These are phyloP conservation scores for Ceratotherium simum DNA, from an alignment of 2,113 vertebrate genomes.

Conservation along the genomic window DNA sequence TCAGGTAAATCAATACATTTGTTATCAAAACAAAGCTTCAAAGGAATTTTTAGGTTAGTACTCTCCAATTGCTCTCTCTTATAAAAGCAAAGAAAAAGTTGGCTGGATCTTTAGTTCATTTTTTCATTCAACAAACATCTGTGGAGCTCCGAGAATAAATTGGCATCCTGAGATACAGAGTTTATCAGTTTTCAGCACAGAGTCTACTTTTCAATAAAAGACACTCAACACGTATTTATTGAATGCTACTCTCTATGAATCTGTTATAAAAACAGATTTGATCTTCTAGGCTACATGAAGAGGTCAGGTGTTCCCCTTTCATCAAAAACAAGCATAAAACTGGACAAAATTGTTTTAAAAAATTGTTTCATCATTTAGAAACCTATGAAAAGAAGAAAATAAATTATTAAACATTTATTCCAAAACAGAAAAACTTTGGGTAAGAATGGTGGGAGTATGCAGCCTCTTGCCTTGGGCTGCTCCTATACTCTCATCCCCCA, in stretches of 20 bases:
- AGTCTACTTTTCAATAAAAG: not conserved
- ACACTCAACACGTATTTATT: not conserved
- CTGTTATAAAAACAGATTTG: not conserved
- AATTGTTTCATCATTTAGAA: not conserved
- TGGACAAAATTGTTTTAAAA: not conserved
- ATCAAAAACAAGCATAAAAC: not conserved
- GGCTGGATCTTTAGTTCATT: not conserved
- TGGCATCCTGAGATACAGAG: not conserved
- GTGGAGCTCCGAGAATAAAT: not conserved
- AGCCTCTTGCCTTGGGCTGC: not conserved
- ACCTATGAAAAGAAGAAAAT: slow-evolving; percentile 14
- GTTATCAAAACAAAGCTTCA: slow-evolving; percentile 47
- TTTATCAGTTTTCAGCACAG: not conserved
- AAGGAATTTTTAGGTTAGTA: not conserved
- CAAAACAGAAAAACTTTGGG: not conserved
- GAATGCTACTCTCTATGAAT: not conserved
- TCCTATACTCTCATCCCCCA: too few relatives aligned
- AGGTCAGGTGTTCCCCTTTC: not conserved
- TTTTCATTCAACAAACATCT: slow-evolving; percentile 46
- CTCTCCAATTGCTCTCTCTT: not conserved
- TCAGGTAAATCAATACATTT: slow-evolving; percentile 16
- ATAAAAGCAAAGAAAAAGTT: slow-evolving; percentile 16
- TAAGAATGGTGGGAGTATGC: not conserved
- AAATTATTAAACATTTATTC: not conserved
- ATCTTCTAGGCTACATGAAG: not conserved